Evolutionary conservation across 2,888 invertebrate species (phyloP).

Genomic region (Monoplex corrugatus): DNA sequence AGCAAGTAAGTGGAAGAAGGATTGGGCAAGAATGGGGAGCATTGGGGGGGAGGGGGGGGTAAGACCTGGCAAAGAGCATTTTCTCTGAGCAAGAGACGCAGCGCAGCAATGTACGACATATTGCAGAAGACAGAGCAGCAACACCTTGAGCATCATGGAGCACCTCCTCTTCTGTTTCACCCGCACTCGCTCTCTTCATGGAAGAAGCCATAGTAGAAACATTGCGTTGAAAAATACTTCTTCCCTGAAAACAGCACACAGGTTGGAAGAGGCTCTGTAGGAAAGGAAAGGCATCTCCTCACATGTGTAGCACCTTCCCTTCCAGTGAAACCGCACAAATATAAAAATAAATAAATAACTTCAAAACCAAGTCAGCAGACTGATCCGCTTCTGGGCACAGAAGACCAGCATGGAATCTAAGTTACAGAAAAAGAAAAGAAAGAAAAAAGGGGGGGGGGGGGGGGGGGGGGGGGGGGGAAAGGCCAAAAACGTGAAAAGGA

Average conservation of each 20-base stretch:
- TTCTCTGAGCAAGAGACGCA: neutral
- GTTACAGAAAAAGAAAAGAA: neutral
- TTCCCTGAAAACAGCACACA: neutral
- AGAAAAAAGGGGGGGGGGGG: neutral
- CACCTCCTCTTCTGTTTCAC: slow-evolving; percentile 26
- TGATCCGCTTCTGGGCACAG: neutral
- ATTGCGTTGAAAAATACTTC: neutral
- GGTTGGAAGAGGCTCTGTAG: slow-evolving; percentile 23
- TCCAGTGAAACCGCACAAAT: neutral
- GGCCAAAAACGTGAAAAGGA: slow-evolving; percentile 27
- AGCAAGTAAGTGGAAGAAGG: neutral
- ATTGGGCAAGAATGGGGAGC: neutral
- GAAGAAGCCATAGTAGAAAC: too few species aligned
- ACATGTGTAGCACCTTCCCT: slow-evolving; percentile 21
- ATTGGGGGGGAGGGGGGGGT: neutral
- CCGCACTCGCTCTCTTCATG: neutral
- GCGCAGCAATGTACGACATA: neutral
- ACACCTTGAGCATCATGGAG: slow-evolving; percentile 40
- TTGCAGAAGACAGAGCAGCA: neutral
- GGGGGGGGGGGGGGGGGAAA: neutral
- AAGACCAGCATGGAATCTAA: neutral
- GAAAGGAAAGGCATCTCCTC: neutral
- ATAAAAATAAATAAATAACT: neutral
- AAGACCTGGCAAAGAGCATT: neutral
- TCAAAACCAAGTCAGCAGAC: slow-evolving; percentile 32